A percentile compares a stretch with the other conserved stretches of the same genome.
Conservation (phyloP, 2,113 vertebrate genomes). For the Eubucco bourcierii region DNA sequence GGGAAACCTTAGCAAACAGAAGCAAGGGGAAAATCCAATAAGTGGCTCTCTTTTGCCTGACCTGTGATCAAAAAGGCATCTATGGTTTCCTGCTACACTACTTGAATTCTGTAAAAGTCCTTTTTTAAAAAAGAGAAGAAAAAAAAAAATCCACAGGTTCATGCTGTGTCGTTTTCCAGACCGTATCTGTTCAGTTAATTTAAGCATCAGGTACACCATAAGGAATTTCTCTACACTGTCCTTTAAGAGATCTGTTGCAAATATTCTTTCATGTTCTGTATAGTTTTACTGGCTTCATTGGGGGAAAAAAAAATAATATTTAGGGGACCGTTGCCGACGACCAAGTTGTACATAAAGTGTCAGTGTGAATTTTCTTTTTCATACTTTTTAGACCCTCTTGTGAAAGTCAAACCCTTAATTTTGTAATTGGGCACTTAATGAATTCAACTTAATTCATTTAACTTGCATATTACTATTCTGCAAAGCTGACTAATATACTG, state of each 20-base stretch:
- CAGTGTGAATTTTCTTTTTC: slow-evolving; percentile 46
- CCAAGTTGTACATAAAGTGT: slow-evolving; percentile 65
- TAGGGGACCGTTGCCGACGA: slow-evolving; percentile 58
- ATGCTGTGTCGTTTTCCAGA: slow-evolving; percentile 67
- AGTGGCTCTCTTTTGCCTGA: slow-evolving; percentile 65
- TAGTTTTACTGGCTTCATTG: slow-evolving; percentile 68
- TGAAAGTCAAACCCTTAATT: slow-evolving; percentile 30
- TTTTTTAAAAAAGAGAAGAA: slow-evolving; percentile 52
- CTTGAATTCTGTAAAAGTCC: slow-evolving; percentile 79
- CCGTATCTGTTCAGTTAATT: slow-evolving; percentile 67
- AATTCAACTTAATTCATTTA: neutral
- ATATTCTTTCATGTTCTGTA: slow-evolving; percentile 69
- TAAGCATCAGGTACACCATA: slow-evolving; percentile 67
- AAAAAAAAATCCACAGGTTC: slow-evolving; percentile 61
- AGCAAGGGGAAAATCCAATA: slow-evolving; percentile 59
- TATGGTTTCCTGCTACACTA: slow-evolving; percentile 76
- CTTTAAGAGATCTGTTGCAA: slow-evolving; percentile 68
- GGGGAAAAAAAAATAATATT: slow-evolving; percentile 10
- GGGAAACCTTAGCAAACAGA: slow-evolving; percentile 62
- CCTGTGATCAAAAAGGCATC: slow-evolving; percentile 69
- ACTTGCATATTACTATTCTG: neutral
- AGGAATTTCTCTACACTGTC: slow-evolving; percentile 63
- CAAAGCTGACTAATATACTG: neutral
- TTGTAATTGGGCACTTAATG: slow-evolving; percentile 27
- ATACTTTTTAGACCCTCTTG: slow-evolving; percentile 13